Evolutionary conservation across 2,888 invertebrate genomes (phyloP), one percentile per base, ranked within the genome.

Genomic region (Chelonus formosanus): DNA sequence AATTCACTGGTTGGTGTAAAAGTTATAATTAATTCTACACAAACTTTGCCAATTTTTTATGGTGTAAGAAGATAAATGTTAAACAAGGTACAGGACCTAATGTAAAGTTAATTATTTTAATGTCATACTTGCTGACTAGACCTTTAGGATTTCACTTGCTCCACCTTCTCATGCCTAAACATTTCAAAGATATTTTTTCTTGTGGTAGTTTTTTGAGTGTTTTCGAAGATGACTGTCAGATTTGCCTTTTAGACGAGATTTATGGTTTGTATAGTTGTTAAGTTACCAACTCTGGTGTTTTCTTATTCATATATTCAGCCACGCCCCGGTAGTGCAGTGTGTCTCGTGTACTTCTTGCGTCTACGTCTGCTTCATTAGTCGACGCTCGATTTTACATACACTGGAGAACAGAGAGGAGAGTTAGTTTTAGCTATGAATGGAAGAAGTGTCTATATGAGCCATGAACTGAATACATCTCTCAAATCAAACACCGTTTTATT

Each of bases 261-360:
- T 35, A 60, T 60, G 66, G 61, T 56, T 52, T 56, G 40, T 48
- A 55, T 55, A 43, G 45, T 36, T 44, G 52, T 47, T 66, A 65
- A 65, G 65, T 67, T 66, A 67, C 63, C 60, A 65, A 67, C 70
- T 70, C 71, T 66, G 67, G 57, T 54, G 70, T 78, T 76, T 77
- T 77, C 75, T 74, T 80, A 80, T 80, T 80, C 79, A 80, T 80
- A 69, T 77, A 80, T 80, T 74, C 79, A 64, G 75, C 78, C 80
- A 78, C 79, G 79, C 80, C 80, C 76, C 76, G 74, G 75, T 78
- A 76, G 79, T 79, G 74, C 73, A 73, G 70, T 70, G 58, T 54
- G 68, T 67, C 69, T 65, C 48, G 31, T 48, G 48, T 48, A 70
- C 73, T 78, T 78, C 74, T 78, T 75, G 74, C 70, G 68, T 78